Evolutionary conservation across 2,797 vertebrate genomes (phyloP).

Genomic region (Takifugu rubripes): DNA sequence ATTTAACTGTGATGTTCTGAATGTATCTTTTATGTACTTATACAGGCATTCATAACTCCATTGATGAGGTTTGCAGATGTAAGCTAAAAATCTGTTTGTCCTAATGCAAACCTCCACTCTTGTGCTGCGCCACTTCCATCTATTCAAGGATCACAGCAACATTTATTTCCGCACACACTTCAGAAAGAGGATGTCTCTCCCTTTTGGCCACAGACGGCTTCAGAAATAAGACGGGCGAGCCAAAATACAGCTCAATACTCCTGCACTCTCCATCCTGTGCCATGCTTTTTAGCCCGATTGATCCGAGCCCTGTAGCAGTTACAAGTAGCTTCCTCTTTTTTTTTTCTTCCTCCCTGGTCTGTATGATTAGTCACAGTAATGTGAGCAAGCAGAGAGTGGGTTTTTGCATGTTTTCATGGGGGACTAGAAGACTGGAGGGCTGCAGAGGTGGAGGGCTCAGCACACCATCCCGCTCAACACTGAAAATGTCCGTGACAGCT

Average conservation of each 20-base stretch:
- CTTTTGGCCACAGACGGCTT: constrained; percentile 5
- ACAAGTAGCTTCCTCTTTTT: constrained; percentile 27
- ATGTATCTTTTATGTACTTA: too few relatives aligned
- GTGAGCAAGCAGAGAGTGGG: constrained; percentile 29
- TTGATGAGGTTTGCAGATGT: too few relatives aligned
- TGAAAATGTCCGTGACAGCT: constrained; percentile 44
- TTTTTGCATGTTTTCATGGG: constrained; percentile 56
- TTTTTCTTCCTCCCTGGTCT: constrained; percentile 13
- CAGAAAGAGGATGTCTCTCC: too few relatives aligned
- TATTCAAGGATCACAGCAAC: too few relatives aligned
- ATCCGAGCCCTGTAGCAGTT: constrained; percentile 38
- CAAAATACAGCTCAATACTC: constrained; percentile 38
- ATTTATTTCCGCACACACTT: too few relatives aligned
- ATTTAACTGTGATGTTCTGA: too few relatives aligned
- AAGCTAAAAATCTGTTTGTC: too few relatives aligned
- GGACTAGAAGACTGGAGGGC: constrained; percentile 10
- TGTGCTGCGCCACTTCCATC: too few relatives aligned
- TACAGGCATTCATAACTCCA: too few relatives aligned
- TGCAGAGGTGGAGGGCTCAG: constrained; percentile 31
- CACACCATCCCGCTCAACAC: constrained; percentile 28
- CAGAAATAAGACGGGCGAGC: constrained; percentile 36
- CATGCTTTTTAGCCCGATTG: constrained; percentile 45
- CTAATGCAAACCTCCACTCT: too few relatives aligned
- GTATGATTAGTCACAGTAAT: constrained; percentile 48
- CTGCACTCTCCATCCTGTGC: constrained; percentile 33